These are phyloP conservation scores for Vanessa atalanta DNA, from an alignment of 1,140 invertebrate genomes.

Conservation along the genomic window DNA sequence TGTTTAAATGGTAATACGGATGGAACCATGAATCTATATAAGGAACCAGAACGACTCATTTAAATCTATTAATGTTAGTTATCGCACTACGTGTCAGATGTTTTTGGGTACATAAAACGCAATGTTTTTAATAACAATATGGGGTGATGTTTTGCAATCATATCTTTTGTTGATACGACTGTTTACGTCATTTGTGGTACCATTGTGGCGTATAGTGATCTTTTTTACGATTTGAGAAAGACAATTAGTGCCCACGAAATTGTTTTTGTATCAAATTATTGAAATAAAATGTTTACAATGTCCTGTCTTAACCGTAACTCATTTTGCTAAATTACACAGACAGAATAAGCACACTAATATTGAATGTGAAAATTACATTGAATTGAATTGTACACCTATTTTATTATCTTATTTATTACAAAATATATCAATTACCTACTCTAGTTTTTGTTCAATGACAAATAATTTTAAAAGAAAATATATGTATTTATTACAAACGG, in stretches of 20 bases:
- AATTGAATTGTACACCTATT: no score
- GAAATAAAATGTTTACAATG: no score
- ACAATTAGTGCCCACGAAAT: background rate
- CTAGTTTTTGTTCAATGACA: no score
- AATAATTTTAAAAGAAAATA: no score
- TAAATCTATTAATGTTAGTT: background rate
- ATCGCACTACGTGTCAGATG: background rate
- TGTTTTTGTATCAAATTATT: no score
- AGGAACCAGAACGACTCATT: slow-evolving; percentile 1
- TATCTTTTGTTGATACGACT: slow-evolving; percentile 19
- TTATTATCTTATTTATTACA: no score
- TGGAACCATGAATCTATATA: slow-evolving; percentile 9
- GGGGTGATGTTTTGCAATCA: slow-evolving; percentile 20
- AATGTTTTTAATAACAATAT: slow-evolving; percentile 29
- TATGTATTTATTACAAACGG: no score
- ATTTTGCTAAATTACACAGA: no score
- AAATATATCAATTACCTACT: no score
- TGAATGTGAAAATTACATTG: no score
- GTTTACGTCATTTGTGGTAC: slow-evolving; percentile 27
- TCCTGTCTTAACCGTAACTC: no score
- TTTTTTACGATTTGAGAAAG: background rate
- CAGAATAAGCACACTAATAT: no score
- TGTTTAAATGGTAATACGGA: slow-evolving; percentile 12
- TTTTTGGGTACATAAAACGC: slow-evolving; percentile 23
- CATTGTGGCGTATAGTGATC: background rate